Evolutionary conservation across 2,113 vertebrate species (phyloP).

Genomic region (Myrmecobius fasciatus): DNA sequence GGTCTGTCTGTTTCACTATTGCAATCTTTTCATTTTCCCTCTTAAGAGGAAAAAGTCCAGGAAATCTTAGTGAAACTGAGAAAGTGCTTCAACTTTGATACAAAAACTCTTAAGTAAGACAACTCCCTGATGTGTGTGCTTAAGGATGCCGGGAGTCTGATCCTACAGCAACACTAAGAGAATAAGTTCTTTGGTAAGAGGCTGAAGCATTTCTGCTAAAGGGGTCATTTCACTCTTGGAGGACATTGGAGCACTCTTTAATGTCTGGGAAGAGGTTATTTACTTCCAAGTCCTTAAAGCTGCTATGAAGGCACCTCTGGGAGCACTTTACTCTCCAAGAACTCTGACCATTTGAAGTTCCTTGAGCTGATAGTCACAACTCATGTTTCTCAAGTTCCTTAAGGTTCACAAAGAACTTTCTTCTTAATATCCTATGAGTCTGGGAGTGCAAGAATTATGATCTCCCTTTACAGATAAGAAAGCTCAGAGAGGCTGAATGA

Average conservation of each 20-base stretch:
- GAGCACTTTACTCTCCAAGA: not conserved
- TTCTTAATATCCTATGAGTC: not conserved
- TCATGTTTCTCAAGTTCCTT: not conserved
- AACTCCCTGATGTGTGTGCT: not conserved
- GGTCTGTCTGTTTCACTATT: not conserved
- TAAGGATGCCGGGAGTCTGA: not conserved
- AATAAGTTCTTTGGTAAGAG: not conserved
- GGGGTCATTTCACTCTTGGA: not conserved
- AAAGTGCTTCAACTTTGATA: not conserved
- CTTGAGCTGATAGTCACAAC: not conserved
- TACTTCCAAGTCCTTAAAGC: not conserved
- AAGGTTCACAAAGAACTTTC: not conserved
- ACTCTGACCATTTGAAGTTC: not conserved
- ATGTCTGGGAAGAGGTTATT: not conserved
- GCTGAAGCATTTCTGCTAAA: not conserved
- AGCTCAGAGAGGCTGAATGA: not conserved
- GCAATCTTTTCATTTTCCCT: not conserved
- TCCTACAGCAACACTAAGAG: not conserved
- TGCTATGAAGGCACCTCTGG: not conserved
- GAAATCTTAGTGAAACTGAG: not conserved
- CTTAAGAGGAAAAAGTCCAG: not conserved
- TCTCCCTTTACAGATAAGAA: conserved; percentile 9
- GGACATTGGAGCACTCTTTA: not conserved
- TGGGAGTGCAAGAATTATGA: not conserved
- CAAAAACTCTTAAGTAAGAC: not conserved